phyloP scores from a whole-genome alignment of 1,140 invertebrate species.

The Tetramorium alpestre region DNA sequence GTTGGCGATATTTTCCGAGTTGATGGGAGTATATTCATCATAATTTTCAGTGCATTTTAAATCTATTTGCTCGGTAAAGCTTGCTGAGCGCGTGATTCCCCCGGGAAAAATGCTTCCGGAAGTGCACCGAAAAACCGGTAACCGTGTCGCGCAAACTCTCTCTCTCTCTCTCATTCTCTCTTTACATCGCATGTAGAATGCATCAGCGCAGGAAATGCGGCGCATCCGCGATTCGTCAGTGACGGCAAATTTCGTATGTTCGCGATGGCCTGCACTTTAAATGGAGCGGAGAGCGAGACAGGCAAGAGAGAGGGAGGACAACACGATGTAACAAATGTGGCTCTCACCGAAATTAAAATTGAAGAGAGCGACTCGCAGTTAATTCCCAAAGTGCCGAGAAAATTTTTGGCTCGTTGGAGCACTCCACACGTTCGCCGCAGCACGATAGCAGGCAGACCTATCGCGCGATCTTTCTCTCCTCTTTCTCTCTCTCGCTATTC shows the following conservation, averaged over 20 bases:
- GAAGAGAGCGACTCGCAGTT: slow-evolving; percentile 12
- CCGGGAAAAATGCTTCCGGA: neutral
- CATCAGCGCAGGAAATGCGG: slow-evolving; percentile 4
- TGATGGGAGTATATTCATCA: neutral
- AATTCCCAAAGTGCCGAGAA: slow-evolving; percentile 21
- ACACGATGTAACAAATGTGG: neutral
- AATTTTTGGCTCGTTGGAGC: slow-evolving; percentile 6
- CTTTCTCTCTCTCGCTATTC: no score
- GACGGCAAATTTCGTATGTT: slow-evolving; percentile 24
- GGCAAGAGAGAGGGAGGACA: neutral
- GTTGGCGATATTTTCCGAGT: neutral
- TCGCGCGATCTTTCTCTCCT: neutral
- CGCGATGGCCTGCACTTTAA: slow-evolving; percentile 5
- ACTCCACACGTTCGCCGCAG: neutral
- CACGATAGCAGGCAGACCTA: neutral
- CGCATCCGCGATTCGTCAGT: neutral
- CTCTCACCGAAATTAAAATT: slow-evolving; percentile 54
- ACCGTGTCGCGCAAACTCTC: neutral
- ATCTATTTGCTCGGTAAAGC: neutral
- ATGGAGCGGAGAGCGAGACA: neutral
- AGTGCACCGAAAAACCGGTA: neutral
- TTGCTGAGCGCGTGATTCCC: neutral
- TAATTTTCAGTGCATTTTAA: slow-evolving; percentile 21
- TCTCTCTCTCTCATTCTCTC: neutral
- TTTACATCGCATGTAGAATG: neutral